Percentiles rank a stretch among this genome's conserved stretches.
Conservation (phyloP, 2,797 vertebrate genomes). For the Poecile montanus region DNA sequence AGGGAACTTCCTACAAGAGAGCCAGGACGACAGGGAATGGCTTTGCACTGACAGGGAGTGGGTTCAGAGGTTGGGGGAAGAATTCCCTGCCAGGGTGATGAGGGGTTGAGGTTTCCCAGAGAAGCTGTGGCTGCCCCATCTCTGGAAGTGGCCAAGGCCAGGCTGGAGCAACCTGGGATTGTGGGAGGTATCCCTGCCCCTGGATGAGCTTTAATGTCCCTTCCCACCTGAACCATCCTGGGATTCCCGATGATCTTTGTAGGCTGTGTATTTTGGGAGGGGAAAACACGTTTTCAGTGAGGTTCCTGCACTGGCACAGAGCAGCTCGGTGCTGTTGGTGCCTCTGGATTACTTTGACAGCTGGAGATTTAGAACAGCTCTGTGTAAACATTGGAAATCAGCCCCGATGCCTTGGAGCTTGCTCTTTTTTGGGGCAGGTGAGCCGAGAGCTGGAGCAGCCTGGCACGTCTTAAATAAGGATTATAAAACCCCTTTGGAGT, state of each 20-base stretch:
- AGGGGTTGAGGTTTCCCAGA: background rate
- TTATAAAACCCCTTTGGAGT: background rate
- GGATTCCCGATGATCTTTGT: rapidly evolving
- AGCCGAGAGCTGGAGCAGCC: background rate
- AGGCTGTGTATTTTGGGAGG: background rate
- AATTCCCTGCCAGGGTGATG: background rate
- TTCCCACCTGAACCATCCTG: background rate
- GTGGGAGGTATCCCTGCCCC: background rate
- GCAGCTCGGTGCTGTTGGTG: background rate
- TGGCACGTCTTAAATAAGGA: background rate
- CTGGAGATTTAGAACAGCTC: background rate
- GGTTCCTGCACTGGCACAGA: background rate
- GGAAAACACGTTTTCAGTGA: rapidly evolving
- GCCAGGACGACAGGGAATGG: rapidly evolving
- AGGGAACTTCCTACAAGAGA: background rate
- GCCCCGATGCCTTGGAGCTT: background rate
- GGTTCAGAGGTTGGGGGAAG: background rate
- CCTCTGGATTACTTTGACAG: background rate
- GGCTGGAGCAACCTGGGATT: rapidly evolving
- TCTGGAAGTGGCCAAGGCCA: background rate
- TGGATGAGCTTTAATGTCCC: background rate
- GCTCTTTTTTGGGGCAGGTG: rapidly evolving
- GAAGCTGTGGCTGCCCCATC: background rate
- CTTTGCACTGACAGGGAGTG: too few relatives aligned
- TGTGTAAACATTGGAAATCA: background rate